phyloP scores from a whole-genome alignment of 2,797 vertebrate species.

The Netta rufina region DNA sequence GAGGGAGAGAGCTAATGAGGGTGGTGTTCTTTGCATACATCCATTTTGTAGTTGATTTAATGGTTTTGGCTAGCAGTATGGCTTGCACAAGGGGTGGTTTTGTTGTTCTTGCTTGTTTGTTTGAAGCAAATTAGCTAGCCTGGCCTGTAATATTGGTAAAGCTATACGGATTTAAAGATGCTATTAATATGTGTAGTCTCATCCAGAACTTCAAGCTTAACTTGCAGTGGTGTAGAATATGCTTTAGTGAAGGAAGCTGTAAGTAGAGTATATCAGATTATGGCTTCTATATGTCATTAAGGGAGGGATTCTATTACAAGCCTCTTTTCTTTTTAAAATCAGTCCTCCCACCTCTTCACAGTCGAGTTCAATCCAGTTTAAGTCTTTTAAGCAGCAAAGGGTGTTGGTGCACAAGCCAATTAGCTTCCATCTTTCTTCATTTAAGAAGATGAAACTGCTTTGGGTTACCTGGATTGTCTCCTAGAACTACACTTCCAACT shows the following conservation, averaged over 20 bases:
- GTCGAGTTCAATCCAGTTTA: not conserved
- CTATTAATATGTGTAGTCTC: not conserved
- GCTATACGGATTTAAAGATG: not conserved
- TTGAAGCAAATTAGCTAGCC: not conserved
- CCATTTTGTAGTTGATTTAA: not conserved
- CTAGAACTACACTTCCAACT: not conserved
- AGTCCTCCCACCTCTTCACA: not conserved
- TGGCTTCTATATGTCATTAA: not conserved
- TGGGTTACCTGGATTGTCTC: not conserved
- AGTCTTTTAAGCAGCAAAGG: not conserved
- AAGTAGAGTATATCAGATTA: not conserved
- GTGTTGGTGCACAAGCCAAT: not conserved
- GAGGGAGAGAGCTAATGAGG: not conserved
- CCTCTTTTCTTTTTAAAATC: constrained; percentile 24
- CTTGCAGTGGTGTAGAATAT: not conserved
- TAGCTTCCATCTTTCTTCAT: not conserved
- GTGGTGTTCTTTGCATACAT: not conserved
- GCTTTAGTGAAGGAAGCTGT: not conserved
- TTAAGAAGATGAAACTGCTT: not conserved
- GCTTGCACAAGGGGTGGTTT: not conserved
- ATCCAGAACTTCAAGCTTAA: not conserved
- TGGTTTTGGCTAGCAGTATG: not conserved
- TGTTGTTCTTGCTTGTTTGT: not conserved
- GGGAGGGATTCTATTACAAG: not conserved
- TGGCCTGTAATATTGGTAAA: not conserved